Conservation (phyloP, 2,113 vertebrate species). For the Corvus moneduloides region DNA sequence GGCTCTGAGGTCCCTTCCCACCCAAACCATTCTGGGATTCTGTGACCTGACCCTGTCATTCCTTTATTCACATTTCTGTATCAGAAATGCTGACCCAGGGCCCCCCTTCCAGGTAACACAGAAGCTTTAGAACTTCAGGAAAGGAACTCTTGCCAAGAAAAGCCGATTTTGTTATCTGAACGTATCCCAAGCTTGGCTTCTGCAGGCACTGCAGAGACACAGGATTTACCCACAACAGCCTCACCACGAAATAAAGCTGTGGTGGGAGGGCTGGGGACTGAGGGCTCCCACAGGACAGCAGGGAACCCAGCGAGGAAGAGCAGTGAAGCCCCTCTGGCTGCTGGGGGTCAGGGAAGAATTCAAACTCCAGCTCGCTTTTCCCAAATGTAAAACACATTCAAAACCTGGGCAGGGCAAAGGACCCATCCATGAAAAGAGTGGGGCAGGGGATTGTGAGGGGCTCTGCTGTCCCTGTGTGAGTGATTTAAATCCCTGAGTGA, state of each 20-base stretch:
- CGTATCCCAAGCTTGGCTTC: background rate
- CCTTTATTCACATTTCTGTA: background rate
- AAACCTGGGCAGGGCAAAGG: background rate
- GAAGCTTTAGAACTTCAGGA: background rate
- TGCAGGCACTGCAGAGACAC: background rate
- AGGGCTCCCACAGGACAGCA: background rate
- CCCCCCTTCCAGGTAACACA: background rate
- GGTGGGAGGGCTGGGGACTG: rapidly evolving
- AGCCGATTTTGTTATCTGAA: background rate
- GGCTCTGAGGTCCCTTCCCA: rapidly evolving
- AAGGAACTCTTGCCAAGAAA: background rate
- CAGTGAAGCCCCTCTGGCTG: background rate
- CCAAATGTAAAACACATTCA: background rate
- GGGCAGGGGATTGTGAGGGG: rapidly evolving
- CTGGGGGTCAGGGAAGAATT: background rate
- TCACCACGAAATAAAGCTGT: background rate
- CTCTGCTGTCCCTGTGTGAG: background rate
- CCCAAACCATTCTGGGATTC: background rate
- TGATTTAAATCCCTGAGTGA: rapidly evolving
- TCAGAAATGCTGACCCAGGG: background rate
- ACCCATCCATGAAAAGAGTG: background rate
- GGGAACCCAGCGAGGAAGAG: background rate
- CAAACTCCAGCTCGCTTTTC: background rate
- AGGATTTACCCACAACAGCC: background rate
- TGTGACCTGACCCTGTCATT: background rate